phyloP scores from a whole-genome alignment of 1,140 invertebrate genomes.

The Trialeurodes vaporariorum region DNA sequence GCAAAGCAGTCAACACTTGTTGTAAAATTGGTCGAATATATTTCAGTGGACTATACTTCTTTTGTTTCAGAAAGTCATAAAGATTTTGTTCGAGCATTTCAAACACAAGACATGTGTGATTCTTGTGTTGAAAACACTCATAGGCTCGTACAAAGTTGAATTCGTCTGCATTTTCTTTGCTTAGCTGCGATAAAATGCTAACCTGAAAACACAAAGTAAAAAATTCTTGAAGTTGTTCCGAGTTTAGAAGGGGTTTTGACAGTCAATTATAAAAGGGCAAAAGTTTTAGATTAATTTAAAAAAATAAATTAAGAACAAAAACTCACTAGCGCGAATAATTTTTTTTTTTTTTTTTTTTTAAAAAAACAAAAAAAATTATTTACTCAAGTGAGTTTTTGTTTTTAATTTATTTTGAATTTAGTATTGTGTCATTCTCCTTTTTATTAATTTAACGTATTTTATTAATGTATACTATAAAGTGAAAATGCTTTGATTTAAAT shows the following conservation, averaged over 20 bases:
- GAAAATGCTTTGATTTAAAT: too few species aligned
- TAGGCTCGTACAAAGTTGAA: slow-evolving; percentile 99
- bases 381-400: too few species aligned
- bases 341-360: too few species aligned
- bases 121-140: slow-evolving; percentile 99
- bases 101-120: slow-evolving; percentile 98
- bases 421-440: too few species aligned
- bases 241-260: not conserved
- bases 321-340: too few species aligned
- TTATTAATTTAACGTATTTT: too few species aligned
- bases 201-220: slow-evolving; percentile 43
- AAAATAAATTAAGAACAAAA: too few species aligned
- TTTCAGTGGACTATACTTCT: slow-evolving; percentile 97
- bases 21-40: slow-evolving; percentile 97
- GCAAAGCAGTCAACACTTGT: slow-evolving; percentile 86
- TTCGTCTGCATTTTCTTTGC: slow-evolving; percentile 99
- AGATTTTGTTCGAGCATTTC: slow-evolving; percentile 99
- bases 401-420: too few species aligned
- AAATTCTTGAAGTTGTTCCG: not conserved
- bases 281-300: too few species aligned
- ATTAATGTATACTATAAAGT: too few species aligned
- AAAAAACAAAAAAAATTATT: too few species aligned
- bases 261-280: slow-evolving; percentile 10
- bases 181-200: slow-evolving; percentile 90
- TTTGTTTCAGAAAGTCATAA: slow-evolving; percentile 99